Evolutionary conservation across 23 tunicate species (phyloP).

Genomic region (Styela plicata): DNA sequence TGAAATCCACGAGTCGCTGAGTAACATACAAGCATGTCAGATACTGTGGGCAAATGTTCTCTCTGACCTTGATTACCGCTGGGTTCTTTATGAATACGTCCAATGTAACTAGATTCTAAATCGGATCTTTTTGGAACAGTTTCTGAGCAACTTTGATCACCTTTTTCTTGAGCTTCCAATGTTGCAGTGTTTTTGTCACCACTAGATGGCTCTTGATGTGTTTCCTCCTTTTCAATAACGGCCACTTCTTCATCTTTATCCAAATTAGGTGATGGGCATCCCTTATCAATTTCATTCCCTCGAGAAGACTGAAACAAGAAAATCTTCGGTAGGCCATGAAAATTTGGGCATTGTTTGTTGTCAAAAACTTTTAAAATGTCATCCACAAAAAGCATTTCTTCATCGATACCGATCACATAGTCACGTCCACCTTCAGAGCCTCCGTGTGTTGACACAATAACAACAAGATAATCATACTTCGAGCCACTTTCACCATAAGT

Average conservation of each 20-base stretch:
- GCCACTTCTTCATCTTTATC: background rate
- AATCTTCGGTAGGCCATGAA: background rate
- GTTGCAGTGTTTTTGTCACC: background rate
- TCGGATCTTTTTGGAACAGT: background rate
- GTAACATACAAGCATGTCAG: slow-evolving; percentile 6
- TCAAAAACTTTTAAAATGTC: background rate
- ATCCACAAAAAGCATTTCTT: background rate
- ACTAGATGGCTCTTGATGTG: background rate
- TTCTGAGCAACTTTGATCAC: background rate
- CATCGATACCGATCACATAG: background rate
- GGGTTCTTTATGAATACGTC: background rate
- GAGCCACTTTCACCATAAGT: background rate
- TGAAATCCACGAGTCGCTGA: slow-evolving; percentile 5
- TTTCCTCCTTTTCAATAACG: too few relatives aligned
- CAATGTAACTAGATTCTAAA: too few relatives aligned
- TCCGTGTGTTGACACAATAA: slow-evolving; percentile 6
- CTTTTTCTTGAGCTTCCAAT: background rate
- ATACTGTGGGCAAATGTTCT: background rate
- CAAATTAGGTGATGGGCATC: background rate
- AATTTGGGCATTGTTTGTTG: background rate
- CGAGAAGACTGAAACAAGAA: background rate
- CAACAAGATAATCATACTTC: background rate
- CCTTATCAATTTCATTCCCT: background rate
- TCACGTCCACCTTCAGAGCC: background rate
- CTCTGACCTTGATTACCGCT: background rate